phyloP scores from a whole-genome alignment of 2,888 invertebrate species.

The Athalia rosae region DNA sequence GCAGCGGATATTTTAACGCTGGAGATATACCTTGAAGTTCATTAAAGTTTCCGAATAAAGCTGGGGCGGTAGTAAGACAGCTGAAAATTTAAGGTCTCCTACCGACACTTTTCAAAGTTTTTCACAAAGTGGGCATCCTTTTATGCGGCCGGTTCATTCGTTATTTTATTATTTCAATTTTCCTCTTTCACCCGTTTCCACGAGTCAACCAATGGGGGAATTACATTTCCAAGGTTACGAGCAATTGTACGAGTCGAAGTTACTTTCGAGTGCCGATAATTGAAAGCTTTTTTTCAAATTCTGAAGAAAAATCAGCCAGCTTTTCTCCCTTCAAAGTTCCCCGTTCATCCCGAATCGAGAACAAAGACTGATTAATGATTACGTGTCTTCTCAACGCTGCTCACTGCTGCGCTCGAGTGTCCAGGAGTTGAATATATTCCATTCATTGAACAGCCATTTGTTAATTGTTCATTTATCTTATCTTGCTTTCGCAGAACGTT shows the following conservation, averaged over 20 bases:
- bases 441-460: not conserved
- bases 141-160: not conserved
- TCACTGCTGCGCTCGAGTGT: too few relatives aligned
- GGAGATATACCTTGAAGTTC: slow-evolving; percentile 22
- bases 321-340: not conserved
- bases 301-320: slow-evolving; percentile 2
- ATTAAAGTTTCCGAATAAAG: slow-evolving; percentile 32
- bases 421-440: slow-evolving; percentile 9
- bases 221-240: not conserved
- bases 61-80: not conserved
- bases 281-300: not conserved
- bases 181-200: not conserved
- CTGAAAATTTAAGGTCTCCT: slow-evolving; percentile 21
- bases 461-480: slow-evolving; percentile 28
- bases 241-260: too few relatives aligned
- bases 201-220: not conserved
- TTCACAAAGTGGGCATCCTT: not conserved
- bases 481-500: slow-evolving; percentile 17
- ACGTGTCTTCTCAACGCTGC: not conserved
- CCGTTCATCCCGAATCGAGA: slow-evolving; percentile 2
- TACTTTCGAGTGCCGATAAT: not conserved
- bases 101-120: slow-evolving; percentile 20
- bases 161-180: not conserved
- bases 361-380: slow-evolving; percentile 32
- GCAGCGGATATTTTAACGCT: slow-evolving; percentile 31